Evolutionary conservation across 2,113 vertebrate genomes (phyloP), one percentile per base, ranked within the genome.

Genomic region (Vimba vimba): DNA sequence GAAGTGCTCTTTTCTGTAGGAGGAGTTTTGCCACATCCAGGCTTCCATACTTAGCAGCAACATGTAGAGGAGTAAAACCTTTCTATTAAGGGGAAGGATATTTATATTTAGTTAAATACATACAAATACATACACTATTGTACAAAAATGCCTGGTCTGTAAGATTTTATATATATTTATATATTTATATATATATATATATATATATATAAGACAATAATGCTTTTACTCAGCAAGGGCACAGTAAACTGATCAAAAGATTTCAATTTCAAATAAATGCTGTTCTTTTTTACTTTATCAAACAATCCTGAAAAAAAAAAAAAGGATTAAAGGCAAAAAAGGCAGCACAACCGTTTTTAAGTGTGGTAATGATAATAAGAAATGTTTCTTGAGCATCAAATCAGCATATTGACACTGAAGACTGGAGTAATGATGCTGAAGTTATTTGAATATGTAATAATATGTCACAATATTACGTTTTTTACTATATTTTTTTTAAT

Each of bases 11-110:
- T 36, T 95, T 96, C 90, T 99, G 97, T 91, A 99, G 94, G 52
- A 99, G 96, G 43, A 99, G 96, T 89, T 97, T 97, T 47, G 97
- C 97, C 93, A 99, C 97, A 86, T 99, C 97, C 64, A 98, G 91
- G 91, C 96, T 99, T 93, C 98, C 98, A 0, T 99, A 98, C 87
- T 99, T 99, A 73, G 98, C 97, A 0, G 98, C 97, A 88, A 99
- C 97, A 13, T 99, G 98, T 89, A 99, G 88, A 0, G 98, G 98
- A 39, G 97, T 98, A 87, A 99, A 99, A 88, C 98, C 98, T 93
- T 99, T 99, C 98, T 99, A 94, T 71, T 86, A 86, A 87, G n/a
- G 30, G 30, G 19, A 68, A 75, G 88, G 50, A 0, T 25, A 47
- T 66, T 21, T 64, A 39, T 80, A 12, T 80, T 39, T 27, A 17